Evolutionary conservation across 2,888 invertebrate species (phyloP).

Genomic region (Pachydiplax longipennis): DNA sequence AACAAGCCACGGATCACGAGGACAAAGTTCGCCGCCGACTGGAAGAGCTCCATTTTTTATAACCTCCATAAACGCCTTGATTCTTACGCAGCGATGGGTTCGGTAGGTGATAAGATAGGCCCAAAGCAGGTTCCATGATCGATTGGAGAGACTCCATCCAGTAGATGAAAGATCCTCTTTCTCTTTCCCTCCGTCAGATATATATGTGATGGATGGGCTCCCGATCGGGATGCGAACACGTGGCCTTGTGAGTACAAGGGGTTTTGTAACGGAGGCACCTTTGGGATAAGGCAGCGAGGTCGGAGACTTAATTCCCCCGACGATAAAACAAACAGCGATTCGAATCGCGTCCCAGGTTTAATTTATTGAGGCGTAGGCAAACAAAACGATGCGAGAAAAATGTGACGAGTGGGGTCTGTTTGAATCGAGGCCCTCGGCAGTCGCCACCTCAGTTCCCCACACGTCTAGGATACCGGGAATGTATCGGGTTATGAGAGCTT

Average conservation of each 20-base stretch:
- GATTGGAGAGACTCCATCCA: not conserved
- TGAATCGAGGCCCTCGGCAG: too few relatives aligned
- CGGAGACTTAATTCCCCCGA: too few relatives aligned
- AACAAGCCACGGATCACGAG: not conserved
- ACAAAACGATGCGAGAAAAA: too few relatives aligned
- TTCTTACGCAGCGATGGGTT: not conserved
- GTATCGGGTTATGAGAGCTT: too few relatives aligned
- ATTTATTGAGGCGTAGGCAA: too few relatives aligned
- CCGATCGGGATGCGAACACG: not conserved
- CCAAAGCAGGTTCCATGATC: not conserved
- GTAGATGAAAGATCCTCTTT: not conserved
- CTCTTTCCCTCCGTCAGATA: not conserved
- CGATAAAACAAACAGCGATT: too few relatives aligned
- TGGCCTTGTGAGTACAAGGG: not conserved
- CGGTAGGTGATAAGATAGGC: not conserved
- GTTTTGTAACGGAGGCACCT: not conserved
- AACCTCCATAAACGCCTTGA: not conserved
- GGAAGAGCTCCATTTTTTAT: not conserved
- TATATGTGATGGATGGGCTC: not conserved
- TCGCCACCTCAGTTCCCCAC: too few relatives aligned
- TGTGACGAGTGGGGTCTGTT: too few relatives aligned
- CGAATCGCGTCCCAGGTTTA: too few relatives aligned
- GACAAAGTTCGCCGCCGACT: not conserved
- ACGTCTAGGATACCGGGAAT: too few relatives aligned
- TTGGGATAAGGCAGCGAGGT: too few relatives aligned